These are phyloP conservation scores for Notiomystis cincta DNA, from an alignment of 2,113 vertebrate genomes.

Conservation along the genomic window DNA sequence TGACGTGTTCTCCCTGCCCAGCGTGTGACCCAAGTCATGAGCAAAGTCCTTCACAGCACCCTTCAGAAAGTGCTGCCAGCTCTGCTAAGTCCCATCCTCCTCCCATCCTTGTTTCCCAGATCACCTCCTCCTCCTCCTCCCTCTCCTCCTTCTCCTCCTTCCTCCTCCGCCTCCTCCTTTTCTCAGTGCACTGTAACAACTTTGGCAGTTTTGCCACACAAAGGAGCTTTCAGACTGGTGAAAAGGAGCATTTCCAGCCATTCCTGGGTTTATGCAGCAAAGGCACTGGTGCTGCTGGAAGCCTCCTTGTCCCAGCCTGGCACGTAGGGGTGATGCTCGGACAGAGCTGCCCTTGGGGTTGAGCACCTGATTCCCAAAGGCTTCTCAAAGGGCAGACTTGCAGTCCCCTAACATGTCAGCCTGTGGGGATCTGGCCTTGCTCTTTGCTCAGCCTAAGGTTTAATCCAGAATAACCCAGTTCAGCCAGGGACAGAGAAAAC, in stretches of 20 bases:
- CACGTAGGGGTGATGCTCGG: fast-evolving
- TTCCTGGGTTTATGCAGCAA: neutral
- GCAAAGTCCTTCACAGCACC: constrained; percentile 58
- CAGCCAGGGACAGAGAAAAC: neutral
- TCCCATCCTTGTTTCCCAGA: neutral
- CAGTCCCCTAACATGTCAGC: neutral
- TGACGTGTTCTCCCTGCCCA: neutral
- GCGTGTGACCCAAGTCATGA: constrained; percentile 21
- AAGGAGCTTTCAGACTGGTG: neutral
- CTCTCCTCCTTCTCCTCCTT: neutral
- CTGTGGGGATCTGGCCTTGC: neutral
- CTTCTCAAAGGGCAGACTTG: neutral
- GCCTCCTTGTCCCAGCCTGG: neutral
- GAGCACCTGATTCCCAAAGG: neutral
- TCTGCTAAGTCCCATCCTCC: neutral
- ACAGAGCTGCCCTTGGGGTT: neutral
- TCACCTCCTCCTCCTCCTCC: neutral
- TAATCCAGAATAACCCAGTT: neutral
- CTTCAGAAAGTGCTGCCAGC: constrained; percentile 58
- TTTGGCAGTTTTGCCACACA: neutral
- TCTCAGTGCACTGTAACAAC: neutral
- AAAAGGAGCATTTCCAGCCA: neutral
- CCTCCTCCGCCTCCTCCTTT: neutral
- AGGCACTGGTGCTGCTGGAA: neutral
- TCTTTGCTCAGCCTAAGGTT: neutral